phyloP scores from a whole-genome alignment of 2,113 vertebrate species.

The Trachemys scripta region DNA sequence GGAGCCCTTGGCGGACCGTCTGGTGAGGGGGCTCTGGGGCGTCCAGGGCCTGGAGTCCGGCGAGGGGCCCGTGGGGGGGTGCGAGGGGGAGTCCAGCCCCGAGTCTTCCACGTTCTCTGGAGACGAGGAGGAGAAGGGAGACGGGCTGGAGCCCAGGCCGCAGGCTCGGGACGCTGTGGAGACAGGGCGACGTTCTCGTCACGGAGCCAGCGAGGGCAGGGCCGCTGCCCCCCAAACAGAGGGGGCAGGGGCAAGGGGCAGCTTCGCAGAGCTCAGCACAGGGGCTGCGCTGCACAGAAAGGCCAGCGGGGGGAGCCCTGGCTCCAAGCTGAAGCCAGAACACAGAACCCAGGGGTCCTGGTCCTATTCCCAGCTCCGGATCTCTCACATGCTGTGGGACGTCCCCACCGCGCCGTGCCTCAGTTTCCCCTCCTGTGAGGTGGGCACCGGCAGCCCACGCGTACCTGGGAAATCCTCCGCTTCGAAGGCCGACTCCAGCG shows the following conservation, averaged over 20 bases:
- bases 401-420: background rate
- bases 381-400: background rate
- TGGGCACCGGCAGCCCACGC: background rate
- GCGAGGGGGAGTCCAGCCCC: slow-evolving; percentile 91
- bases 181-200: background rate
- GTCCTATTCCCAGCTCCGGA: background rate
- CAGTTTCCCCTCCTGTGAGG: background rate
- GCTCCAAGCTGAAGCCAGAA: background rate
- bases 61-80: slow-evolving; percentile 86
- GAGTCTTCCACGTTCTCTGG: slow-evolving; percentile 95
- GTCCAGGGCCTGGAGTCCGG: slow-evolving; percentile 89
- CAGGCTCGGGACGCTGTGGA: slow-evolving; percentile 72
- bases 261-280: background rate
- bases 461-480: slow-evolving; percentile 87
- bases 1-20: background rate
- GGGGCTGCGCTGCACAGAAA: background rate
- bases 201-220: background rate
- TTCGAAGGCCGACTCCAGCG: slow-evolving; percentile 88
- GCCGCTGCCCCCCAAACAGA: background rate
- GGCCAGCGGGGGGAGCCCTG: background rate
- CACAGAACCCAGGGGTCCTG: fast-evolving
- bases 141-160: slow-evolving; percentile 83
- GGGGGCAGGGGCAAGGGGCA: no score
- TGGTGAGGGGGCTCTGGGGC: slow-evolving; percentile 69
- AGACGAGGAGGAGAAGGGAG: slow-evolving; percentile 93